Evolutionary conservation across 2,888 invertebrate genomes (phyloP).

Genomic region (Acrobasis repandana): DNA sequence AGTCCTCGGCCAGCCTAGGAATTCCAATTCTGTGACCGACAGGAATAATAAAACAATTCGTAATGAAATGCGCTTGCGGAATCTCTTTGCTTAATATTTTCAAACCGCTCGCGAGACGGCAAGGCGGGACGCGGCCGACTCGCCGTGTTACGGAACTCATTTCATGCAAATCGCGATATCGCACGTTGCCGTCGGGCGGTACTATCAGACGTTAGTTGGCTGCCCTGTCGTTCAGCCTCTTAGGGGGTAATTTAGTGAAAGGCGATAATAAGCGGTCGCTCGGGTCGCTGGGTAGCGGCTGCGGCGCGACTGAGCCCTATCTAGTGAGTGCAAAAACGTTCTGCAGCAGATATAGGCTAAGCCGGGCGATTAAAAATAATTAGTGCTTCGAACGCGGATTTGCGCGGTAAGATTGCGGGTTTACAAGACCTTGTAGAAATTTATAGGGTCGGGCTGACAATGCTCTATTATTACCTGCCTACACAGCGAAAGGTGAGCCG

Average conservation of each 20-base stretch:
- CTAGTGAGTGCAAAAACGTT: slow-evolving; percentile 41
- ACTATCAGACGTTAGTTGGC: slow-evolving; percentile 42
- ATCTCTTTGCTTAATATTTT: slow-evolving; percentile 47
- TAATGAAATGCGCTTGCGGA: slow-evolving; percentile 46
- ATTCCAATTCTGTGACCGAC: slow-evolving; percentile 43
- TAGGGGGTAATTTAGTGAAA: slow-evolving; percentile 51
- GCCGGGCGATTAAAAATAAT: slow-evolving; percentile 68
- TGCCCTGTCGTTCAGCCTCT: slow-evolving; percentile 45
- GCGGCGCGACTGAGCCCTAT: slow-evolving; percentile 30
- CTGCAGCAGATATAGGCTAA: slow-evolving; percentile 47
- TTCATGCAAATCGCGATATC: slow-evolving; percentile 64
- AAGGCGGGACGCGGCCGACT: slow-evolving; percentile 27
- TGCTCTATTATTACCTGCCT: slow-evolving; percentile 30
- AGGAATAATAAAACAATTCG: slow-evolving; percentile 50
- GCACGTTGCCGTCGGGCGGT: slow-evolving; percentile 34
- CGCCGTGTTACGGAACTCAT: slow-evolving; percentile 52
- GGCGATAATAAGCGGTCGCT: slow-evolving; percentile 49
- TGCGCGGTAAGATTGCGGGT: slow-evolving; percentile 46
- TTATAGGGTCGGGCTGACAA: slow-evolving; percentile 21
- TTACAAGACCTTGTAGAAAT: slow-evolving; percentile 35
- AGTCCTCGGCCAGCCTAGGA: slow-evolving; percentile 37
- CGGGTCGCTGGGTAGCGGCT: slow-evolving; percentile 39
- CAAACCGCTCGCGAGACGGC: slow-evolving; percentile 32
- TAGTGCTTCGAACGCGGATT: slow-evolving; percentile 55
- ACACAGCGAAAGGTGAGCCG: slow-evolving; percentile 26